Conservation (phyloP, 2,888 invertebrate genomes). For the Amphipoea lucens region DNA sequence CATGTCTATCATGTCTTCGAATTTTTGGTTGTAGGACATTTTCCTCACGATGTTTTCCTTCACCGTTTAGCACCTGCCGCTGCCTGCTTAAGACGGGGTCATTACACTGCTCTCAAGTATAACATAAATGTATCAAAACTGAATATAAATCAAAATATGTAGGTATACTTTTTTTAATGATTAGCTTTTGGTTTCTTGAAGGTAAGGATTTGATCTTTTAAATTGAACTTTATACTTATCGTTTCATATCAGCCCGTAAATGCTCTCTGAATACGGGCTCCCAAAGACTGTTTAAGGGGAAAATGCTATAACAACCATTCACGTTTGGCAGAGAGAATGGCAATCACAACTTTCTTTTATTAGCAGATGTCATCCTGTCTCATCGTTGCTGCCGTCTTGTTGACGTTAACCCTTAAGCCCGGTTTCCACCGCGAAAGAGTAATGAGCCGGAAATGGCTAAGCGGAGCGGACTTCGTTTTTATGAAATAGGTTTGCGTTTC, state of each 20-base stretch:
- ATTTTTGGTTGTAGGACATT: too few species aligned
- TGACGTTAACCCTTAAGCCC: too few species aligned
- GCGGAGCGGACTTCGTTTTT: too few species aligned
- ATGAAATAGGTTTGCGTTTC: too few species aligned
- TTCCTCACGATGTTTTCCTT: too few species aligned
- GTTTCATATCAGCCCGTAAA: neutral
- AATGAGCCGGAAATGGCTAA: too few species aligned
- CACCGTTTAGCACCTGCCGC: too few species aligned
- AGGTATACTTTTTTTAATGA: neutral
- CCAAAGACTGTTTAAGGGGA: neutral
- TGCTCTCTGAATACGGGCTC: neutral
- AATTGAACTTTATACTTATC: neutral
- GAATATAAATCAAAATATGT: neutral
- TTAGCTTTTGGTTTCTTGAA: neutral
- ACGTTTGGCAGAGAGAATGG: constrained; percentile 8
- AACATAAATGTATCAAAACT: neutral
- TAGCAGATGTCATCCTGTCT: constrained; percentile 4
- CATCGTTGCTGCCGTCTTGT: neutral
- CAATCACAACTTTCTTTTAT: constrained; percentile 2
- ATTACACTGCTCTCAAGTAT: neutral
- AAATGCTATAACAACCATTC: constrained; percentile 10
- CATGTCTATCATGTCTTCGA: neutral
- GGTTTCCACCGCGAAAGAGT: too few species aligned
- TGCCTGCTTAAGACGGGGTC: too few species aligned
- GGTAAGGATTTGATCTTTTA: neutral